Percentiles rank a stretch among this genome's conserved stretches.
Evolutionary conservation across 2,888 invertebrate genomes (phyloP).

Genomic region (Strigamia transsilvanica): DNA sequence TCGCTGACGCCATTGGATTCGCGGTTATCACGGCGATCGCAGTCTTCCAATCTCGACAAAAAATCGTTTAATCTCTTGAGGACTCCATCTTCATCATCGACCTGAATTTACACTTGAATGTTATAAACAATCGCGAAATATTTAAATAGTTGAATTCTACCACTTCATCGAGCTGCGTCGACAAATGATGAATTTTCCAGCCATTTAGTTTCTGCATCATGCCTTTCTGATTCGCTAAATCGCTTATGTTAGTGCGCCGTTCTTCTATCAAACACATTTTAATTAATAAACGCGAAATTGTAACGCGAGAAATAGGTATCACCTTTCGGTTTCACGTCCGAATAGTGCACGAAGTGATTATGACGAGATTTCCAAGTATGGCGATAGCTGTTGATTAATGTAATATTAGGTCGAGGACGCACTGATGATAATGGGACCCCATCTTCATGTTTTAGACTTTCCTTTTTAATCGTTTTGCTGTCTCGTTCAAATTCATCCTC

Average conservation of each 20-base stretch:
- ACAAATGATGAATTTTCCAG: slow-evolving; percentile 93
- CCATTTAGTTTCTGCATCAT: slow-evolving; percentile 88
- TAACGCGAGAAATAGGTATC: slow-evolving; percentile 9
- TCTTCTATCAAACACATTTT: slow-evolving; percentile 70
- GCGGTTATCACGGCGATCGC: slow-evolving; percentile 61
- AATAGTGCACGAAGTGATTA: slow-evolving; percentile 77
- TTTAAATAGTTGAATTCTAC: not conserved
- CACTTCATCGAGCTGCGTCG: slow-evolving; percentile 87
- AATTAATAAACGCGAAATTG: slow-evolving; percentile 33
- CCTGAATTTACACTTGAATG: slow-evolving; percentile 63
- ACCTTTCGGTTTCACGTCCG: slow-evolving; percentile 83
- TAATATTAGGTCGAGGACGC: slow-evolving; percentile 65
- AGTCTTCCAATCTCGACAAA: slow-evolving; percentile 65
- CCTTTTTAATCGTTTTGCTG: slow-evolving; percentile 55
- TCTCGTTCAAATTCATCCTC: slow-evolving; percentile 62
- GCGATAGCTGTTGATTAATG: slow-evolving; percentile 72
- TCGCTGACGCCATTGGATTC: slow-evolving; percentile 70
- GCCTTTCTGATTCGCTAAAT: slow-evolving; percentile 87
- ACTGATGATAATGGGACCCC: slow-evolving; percentile 63
- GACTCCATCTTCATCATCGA: slow-evolving; percentile 69
- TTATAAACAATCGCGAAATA: not conserved
- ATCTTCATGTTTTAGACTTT: slow-evolving; percentile 61
- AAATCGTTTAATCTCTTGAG: slow-evolving; percentile 67
- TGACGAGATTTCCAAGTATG: slow-evolving; percentile 77
- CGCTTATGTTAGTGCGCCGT: slow-evolving; percentile 82